These are phyloP conservation scores for Thamnophis elegans DNA, from an alignment of 2,797 vertebrate species.

Conservation along the genomic window DNA sequence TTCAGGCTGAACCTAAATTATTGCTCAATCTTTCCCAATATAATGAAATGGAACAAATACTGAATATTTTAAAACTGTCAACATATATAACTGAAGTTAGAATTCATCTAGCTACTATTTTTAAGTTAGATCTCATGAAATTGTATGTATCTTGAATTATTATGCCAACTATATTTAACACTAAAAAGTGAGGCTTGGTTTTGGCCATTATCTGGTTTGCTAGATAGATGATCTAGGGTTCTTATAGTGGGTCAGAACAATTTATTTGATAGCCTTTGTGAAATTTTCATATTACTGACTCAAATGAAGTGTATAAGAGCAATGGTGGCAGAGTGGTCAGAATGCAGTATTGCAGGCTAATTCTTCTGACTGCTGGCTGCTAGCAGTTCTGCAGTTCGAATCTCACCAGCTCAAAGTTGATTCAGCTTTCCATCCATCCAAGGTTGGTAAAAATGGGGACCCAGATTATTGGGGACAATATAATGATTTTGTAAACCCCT, in stretches of 20 bases:
- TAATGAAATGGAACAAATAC: not conserved
- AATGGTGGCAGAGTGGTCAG: not conserved
- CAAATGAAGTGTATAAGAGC: not conserved
- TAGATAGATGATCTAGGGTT: not conserved
- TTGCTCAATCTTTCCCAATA: not conserved
- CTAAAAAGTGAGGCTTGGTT: not conserved
- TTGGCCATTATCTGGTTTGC: not conserved
- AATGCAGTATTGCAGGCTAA: not conserved
- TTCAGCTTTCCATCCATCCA: not conserved
- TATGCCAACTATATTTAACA: not conserved
- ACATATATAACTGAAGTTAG: not conserved
- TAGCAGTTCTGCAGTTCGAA: not conserved
- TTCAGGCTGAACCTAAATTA: not conserved
- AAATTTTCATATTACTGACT: not conserved
- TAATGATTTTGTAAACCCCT: not conserved
- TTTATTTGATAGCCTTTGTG: not conserved
- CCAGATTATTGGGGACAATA: not conserved
- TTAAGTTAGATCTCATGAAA: not conserved
- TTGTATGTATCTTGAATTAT: not conserved
- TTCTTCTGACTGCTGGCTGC: not conserved
- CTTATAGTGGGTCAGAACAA: not conserved
- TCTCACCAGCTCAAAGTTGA: not conserved
- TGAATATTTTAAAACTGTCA: not conserved
- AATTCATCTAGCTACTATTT: not conserved
- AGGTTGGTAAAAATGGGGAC: not conserved